These are phyloP conservation scores for Eupleurogrammus muticus DNA, from an alignment of 2,797 vertebrate species.

Conservation along the genomic window DNA sequence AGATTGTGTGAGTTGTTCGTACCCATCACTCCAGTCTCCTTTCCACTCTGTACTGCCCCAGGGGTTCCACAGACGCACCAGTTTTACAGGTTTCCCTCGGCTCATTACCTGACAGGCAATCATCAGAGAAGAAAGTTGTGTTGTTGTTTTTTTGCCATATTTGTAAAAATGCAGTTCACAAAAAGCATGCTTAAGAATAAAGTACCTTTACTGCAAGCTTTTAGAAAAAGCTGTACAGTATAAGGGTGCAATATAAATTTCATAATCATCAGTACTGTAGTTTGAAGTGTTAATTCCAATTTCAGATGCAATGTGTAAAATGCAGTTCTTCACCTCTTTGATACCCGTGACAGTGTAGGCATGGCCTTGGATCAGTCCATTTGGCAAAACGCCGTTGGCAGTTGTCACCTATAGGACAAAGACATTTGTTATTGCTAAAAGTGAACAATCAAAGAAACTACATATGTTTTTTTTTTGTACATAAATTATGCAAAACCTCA, in stretches of 20 bases:
- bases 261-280: no score
- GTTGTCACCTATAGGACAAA: slow-evolving; percentile 62
- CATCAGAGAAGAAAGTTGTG: not conserved
- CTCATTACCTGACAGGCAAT: slow-evolving; percentile 76
- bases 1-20: slow-evolving; percentile 15
- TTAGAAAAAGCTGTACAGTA: no score
- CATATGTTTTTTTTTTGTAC: not conserved
- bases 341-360: slow-evolving; percentile 82
- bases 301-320: no score
- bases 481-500: not conserved
- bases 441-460: not conserved
- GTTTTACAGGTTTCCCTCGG: slow-evolving; percentile 67
- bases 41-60: slow-evolving; percentile 89
- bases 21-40: slow-evolving; percentile 90
- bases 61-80: slow-evolving; percentile 89
- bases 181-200: no score
- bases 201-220: no score
- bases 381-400: slow-evolving; percentile 44
- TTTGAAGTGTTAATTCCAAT: no score
- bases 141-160: no score
- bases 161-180: no score
- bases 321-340: slow-evolving; percentile 61
- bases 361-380: slow-evolving; percentile 78
- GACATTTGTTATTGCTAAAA: not conserved
- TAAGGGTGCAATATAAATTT: no score